Conservation (phyloP, 2,888 invertebrate species). For the Ischnura elegans region DNA sequence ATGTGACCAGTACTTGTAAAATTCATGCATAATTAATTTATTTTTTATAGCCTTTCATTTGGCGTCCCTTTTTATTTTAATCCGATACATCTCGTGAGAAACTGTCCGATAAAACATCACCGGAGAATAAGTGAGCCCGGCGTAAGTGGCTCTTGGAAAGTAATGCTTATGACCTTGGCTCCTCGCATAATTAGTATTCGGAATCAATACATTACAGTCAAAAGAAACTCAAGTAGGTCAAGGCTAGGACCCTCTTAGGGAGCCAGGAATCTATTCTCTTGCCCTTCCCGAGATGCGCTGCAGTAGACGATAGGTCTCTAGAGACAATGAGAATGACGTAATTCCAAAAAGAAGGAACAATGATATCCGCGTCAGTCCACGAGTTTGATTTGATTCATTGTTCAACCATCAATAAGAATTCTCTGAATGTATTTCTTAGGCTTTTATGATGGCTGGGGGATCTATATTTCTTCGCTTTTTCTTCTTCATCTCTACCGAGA, state of each 20-base stretch:
- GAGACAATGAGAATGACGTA: neutral
- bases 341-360: neutral
- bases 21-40: no score
- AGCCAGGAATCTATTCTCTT: neutral
- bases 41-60: no score
- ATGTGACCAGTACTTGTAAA: no score
- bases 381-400: neutral
- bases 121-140: neutral
- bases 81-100: neutral
- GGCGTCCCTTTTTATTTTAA: neutral
- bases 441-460: neutral
- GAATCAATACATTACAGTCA: neutral
- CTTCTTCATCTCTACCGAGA: neutral
- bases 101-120: neutral
- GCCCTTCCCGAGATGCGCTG: neutral
- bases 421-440: neutral
- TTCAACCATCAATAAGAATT: neutral
- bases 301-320: neutral
- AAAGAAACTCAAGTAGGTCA: neutral
- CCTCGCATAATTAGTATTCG: neutral
- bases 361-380: neutral
- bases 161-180: neutral
- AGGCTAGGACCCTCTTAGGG: neutral
- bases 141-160: neutral
- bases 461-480: neutral